phyloP scores from a whole-genome alignment of 2,113 vertebrate genomes.

The Osmerus eperlanus region DNA sequence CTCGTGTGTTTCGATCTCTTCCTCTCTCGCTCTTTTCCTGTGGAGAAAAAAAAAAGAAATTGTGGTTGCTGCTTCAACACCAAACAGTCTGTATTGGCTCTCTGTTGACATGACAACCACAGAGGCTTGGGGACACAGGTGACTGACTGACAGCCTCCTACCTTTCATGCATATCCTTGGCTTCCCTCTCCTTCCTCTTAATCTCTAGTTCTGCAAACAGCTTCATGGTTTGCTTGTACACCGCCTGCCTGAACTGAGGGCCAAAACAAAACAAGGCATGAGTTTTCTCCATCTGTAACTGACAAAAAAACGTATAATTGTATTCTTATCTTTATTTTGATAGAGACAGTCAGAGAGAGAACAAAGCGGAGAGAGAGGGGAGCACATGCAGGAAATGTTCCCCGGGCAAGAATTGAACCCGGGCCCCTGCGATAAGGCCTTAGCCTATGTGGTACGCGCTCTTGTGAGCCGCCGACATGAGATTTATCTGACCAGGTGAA shows the following conservation, averaged over 20 bases:
- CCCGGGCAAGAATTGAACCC: no score
- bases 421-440: background rate
- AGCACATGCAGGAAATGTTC: no score
- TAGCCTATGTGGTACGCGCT: no score
- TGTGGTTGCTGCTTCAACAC: background rate
- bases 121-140: background rate
- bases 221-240: constrained; percentile 99
- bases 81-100: background rate
- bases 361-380: background rate
- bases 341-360: background rate
- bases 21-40: constrained; percentile 95
- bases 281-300: background rate
- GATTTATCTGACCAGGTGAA: no score
- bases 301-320: background rate
- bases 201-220: constrained; percentile 98
- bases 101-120: no score
- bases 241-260: constrained; percentile 90
- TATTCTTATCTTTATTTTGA: background rate
- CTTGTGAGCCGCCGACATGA: no score
- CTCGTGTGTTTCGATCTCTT: constrained; percentile 94
- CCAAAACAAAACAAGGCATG: constrained; percentile 25
- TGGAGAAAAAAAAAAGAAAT: background rate
- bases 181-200: constrained; percentile 98
- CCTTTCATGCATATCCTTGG: constrained; percentile 99
- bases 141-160: constrained; percentile 48